Conservation (phyloP, 2,113 vertebrate genomes). For the Catharus fuscescens region DNA sequence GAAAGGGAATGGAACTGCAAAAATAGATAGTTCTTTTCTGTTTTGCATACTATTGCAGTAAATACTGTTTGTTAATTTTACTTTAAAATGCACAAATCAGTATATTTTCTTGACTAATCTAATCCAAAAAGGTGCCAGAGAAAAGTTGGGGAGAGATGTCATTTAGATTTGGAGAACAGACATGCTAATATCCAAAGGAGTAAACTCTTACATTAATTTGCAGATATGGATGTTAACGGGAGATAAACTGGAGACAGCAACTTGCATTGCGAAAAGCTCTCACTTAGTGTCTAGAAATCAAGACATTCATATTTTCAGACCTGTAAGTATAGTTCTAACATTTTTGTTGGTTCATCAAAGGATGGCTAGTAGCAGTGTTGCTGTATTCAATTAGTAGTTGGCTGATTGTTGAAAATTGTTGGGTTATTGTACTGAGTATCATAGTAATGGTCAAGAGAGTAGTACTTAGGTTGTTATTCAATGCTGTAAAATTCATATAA, state of each 20-base stretch:
- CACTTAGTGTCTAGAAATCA: slow-evolving; percentile 92
- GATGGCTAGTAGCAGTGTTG: background rate
- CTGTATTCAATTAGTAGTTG: background rate
- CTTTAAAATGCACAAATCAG: background rate
- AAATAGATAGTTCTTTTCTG: background rate
- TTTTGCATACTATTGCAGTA: background rate
- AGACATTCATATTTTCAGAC: slow-evolving; percentile 92
- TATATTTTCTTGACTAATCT: background rate
- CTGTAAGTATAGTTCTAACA: slow-evolving; percentile 73
- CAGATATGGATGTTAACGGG: slow-evolving; percentile 98
- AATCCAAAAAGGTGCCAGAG: background rate
- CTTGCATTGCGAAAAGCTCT: slow-evolving; percentile 97
- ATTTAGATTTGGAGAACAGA: background rate
- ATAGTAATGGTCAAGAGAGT: background rate
- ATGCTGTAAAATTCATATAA: background rate
- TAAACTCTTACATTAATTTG: slow-evolving; percentile 5
- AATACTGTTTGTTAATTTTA: background rate
- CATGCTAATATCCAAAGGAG: background rate
- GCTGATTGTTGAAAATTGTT: background rate
- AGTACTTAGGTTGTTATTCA: background rate
- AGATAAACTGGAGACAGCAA: slow-evolving; percentile 96
- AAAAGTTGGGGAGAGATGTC: background rate
- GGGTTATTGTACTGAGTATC: background rate
- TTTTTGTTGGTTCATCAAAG: background rate
- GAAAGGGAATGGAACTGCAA: background rate